Base-by-base conservation (phyloP, 2,888 invertebrate genomes). In the Trypoxylon attenuatum region DNA sequence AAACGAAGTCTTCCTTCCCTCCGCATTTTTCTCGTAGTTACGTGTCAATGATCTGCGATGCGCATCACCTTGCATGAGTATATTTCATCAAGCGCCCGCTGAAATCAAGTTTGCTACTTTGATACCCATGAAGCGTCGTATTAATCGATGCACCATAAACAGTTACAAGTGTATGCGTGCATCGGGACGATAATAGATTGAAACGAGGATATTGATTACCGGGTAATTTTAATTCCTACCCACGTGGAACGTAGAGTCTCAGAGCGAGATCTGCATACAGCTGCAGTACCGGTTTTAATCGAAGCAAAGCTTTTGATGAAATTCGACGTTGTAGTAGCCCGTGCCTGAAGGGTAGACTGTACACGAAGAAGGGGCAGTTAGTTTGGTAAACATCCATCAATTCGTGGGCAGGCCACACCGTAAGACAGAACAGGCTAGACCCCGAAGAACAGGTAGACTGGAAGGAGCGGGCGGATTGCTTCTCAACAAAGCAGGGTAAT, bases 401-500 rank as follows among this genome's bases (percentile, higher is more conserved):
- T 86, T 80, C 78, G 69, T 78, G 80, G 77, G 76, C 73, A 75
- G 75, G 71, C 71, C 71, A 66, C n/a, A n/a, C 59, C 61, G 69
- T 51, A 41, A 66, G 47, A 58, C 59, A 58, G 47, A 60, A 43
- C 56, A 46, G 67, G 58, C 59, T 51, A 63, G 65, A 70, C 56
- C 57, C 66, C 58, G 70, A 69, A 69, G 64, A 71, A 66, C 71
- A 43, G 71, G 72, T 72, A 73, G 76, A 67, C 73, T 68, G 74
- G 69, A 68, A 76, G 75, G 73, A 79, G 73, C 81, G 77, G 84
- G 82, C 82, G 81, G 80, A 80, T 81, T 83, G 78, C 51, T 79
- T 79, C 78, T 78, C 80, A 82, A 82, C 84, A 70, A 83, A 82
- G 87, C 82, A 86, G 82, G 87, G 87, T 90, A 89, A 90, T 89